Percentiles rank a stretch among this genome's conserved stretches.
phyloP scores from a whole-genome alignment of 2,888 invertebrate species.

The Orthosia cruda region DNA sequence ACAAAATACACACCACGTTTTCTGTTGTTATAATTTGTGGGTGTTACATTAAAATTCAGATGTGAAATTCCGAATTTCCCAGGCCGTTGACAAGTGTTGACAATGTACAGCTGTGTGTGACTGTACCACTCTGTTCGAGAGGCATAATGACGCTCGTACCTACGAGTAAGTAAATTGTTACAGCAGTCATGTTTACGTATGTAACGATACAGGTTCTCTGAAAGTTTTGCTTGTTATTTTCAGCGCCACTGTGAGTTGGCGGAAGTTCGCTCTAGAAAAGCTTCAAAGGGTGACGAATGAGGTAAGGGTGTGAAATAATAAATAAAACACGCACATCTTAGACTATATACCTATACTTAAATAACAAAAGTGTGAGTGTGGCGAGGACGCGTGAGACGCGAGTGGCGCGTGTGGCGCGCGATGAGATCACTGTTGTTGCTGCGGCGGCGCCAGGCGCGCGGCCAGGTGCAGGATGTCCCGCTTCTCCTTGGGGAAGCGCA shows the following conservation, averaged over 20 bases:
- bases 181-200: conserved; percentile 3
- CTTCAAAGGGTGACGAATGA: not conserved
- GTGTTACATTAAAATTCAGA: conserved; percentile 22
- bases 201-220: conserved; percentile 4
- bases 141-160: not conserved
- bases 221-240: conserved; percentile 45
- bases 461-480: conserved; percentile 98
- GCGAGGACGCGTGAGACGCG: conserved; percentile 71
- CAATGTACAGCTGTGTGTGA: conserved; percentile 39
- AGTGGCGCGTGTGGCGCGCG: conserved; percentile 69
- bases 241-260: not conserved
- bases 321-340: conserved; percentile 84
- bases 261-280: not conserved
- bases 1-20: conserved; percentile 8
- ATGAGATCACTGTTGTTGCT: conserved; percentile 89
- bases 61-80: conserved; percentile 28
- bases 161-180: conserved; percentile 27
- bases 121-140: conserved; percentile 15
- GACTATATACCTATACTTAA: conserved; percentile 88
- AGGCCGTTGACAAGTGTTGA: conserved; percentile 26
- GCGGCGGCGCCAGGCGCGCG: conserved; percentile 94
- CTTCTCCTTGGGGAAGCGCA: conserved; percentile 98
- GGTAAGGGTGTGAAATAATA: conserved; percentile 8
- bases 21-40: not conserved
- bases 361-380: conserved; percentile 80